These are phyloP conservation scores for Drosophila grimshawi DNA, from an alignment of 1,140 invertebrate genomes.

Conservation along the genomic window DNA sequence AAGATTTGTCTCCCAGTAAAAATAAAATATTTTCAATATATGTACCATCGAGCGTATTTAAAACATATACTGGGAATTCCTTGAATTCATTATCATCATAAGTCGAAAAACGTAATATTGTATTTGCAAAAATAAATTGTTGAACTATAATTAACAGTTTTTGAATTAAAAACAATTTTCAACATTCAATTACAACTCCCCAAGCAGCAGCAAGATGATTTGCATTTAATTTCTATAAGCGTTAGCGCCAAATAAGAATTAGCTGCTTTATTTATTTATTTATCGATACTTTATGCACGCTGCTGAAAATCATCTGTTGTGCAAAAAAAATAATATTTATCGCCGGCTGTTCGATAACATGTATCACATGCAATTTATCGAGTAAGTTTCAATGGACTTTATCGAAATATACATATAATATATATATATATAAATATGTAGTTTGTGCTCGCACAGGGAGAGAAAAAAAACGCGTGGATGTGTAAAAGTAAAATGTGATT, in stretches of 20 bases:
- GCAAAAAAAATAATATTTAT: no score
- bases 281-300: no score
- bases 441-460: not conserved
- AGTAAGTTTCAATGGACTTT: no score
- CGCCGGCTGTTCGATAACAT: no score
- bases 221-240: no score
- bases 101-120: constrained; percentile 12
- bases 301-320: no score
- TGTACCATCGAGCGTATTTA: not conserved
- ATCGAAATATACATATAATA: not conserved
- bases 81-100: not conserved
- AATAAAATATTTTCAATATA: not conserved
- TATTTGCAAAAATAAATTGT: constrained; percentile 25
- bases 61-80: constrained; percentile 3
- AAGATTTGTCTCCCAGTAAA: not conserved
- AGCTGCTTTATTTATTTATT: no score
- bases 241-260: no score
- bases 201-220: no score
- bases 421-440: not conserved
- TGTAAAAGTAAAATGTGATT: not conserved
- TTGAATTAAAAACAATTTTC: no score
- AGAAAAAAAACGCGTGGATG: not conserved
- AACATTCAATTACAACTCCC: no score
- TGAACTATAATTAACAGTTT: constrained; percentile 1
- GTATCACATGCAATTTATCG: no score